Percentiles rank a stretch among this genome's conserved stretches.
phyloP scores from a whole-genome alignment of 2,888 invertebrate genomes.

The Kryphioiulus occultus region DNA sequence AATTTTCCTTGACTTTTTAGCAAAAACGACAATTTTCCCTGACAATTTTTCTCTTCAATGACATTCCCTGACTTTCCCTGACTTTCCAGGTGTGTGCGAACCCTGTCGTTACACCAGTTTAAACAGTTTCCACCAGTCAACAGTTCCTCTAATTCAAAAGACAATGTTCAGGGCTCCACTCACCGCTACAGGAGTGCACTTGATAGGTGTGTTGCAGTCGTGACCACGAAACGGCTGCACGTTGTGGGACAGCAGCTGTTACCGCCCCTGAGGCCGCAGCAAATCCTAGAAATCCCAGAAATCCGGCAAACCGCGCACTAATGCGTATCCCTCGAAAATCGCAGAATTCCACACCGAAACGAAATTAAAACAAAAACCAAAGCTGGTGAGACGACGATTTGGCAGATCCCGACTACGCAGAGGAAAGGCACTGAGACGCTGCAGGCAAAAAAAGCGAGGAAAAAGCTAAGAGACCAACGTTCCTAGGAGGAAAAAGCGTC shows the following conservation, averaged over 20 bases:
- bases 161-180: background rate
- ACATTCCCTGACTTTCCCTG: background rate
- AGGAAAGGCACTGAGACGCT: background rate
- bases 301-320: conserved; percentile 9
- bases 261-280: background rate
- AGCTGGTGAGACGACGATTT: background rate
- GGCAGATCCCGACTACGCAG: background rate
- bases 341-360: conserved; percentile 4
- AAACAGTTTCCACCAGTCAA: too few species aligned
- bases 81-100: too few species aligned
- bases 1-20: too few species aligned
- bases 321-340: background rate
- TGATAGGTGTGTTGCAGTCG: background rate
- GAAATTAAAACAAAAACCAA: background rate
- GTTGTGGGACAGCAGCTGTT: background rate
- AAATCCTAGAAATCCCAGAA: background rate
- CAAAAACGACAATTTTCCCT: too few species aligned
- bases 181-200: background rate
- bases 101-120: background rate
- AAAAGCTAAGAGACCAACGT: background rate
- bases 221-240: conserved; percentile 20
- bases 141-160: background rate
- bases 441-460: background rate
- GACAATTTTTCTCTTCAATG: too few species aligned
- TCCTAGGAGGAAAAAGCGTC: background rate